Evolutionary conservation across 1,140 invertebrate genomes (phyloP).

Genomic region (Procambarus virginalis): DNA sequence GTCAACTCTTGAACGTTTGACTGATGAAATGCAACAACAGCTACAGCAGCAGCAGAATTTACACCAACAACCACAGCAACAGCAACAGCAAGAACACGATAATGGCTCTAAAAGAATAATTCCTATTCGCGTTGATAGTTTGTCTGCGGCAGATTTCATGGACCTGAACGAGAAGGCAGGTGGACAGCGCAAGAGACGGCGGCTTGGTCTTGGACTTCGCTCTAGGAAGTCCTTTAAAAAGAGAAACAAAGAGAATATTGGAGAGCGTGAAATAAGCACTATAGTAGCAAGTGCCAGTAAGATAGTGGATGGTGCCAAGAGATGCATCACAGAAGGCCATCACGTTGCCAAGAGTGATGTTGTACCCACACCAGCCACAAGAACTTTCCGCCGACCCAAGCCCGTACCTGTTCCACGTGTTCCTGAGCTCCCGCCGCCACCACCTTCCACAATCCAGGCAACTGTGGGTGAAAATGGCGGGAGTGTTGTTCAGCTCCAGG

Average conservation of each 20-base stretch:
- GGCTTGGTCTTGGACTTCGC: conserved; percentile 60
- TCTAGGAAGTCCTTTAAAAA: conserved; percentile 69
- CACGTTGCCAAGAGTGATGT: conserved; percentile 10
- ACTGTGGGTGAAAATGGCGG: not conserved
- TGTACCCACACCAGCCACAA: conserved; percentile 46
- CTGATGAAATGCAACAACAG: conserved; percentile 13
- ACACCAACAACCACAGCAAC: conserved; percentile 25
- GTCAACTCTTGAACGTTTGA: conserved; percentile 35
- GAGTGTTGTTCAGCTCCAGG: not conserved
- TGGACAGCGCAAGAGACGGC: conserved; percentile 62
- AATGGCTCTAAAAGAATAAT: conserved; percentile 20
- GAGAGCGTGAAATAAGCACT: conserved; percentile 30
- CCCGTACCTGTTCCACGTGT: conserved; percentile 62
- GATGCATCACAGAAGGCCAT: conserved; percentile 1
- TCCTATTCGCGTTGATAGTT: conserved; percentile 57
- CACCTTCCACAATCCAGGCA: not conserved
- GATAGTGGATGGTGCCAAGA: conserved; percentile 48
- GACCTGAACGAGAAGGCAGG: conserved; percentile 44
- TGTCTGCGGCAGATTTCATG: conserved; percentile 59
- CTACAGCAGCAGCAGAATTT: not conserved
- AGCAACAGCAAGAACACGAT: conserved; percentile 1
- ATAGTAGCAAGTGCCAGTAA: conserved; percentile 22
- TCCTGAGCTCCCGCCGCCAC: conserved; percentile 37
- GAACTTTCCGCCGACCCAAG: conserved; percentile 62
- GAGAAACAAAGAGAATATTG: conserved; percentile 62